Conservation (phyloP, 2,888 invertebrate genomes). For the Athrips mouffetella region DNA sequence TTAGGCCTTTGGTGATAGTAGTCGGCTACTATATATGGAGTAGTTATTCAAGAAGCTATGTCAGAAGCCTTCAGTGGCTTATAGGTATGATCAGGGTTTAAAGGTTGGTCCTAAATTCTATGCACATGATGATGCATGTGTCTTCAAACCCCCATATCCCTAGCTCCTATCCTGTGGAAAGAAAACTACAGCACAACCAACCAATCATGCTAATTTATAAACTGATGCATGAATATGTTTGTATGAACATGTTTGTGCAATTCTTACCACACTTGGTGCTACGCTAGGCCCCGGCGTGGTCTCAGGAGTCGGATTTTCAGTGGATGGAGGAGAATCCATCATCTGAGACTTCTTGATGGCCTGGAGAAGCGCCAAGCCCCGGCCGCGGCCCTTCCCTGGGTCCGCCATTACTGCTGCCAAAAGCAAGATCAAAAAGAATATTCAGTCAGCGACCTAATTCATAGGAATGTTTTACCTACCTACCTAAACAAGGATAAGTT, state of each 20-base stretch:
- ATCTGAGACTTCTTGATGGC: constrained; percentile 47
- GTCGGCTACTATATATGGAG: no score
- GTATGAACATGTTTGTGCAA: no score
- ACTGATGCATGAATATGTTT: no score
- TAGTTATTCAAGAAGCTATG: no score
- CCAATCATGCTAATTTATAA: neutral
- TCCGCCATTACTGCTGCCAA: constrained; percentile 29
- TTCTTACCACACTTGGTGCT: constrained; percentile 48
- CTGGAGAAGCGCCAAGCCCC: constrained; percentile 58
- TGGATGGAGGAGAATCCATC: constrained; percentile 36
- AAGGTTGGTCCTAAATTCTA: no score
- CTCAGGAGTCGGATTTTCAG: constrained; percentile 40
- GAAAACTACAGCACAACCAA: no score
- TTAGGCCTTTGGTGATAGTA: no score
- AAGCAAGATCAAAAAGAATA: neutral
- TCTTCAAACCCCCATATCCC: no score
- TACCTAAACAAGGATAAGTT: neutral
- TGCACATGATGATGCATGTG: no score
- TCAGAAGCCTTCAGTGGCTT: no score
- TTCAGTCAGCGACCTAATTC: neutral
- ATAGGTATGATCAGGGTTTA: no score
- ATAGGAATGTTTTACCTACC: neutral
- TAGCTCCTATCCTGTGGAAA: no score
- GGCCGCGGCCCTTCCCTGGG: constrained; percentile 53
- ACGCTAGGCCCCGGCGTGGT: constrained; percentile 41